Evolutionary conservation across 2,797 vertebrate genomes (phyloP).

Genomic region (Micropoecilia bifurca): DNA sequence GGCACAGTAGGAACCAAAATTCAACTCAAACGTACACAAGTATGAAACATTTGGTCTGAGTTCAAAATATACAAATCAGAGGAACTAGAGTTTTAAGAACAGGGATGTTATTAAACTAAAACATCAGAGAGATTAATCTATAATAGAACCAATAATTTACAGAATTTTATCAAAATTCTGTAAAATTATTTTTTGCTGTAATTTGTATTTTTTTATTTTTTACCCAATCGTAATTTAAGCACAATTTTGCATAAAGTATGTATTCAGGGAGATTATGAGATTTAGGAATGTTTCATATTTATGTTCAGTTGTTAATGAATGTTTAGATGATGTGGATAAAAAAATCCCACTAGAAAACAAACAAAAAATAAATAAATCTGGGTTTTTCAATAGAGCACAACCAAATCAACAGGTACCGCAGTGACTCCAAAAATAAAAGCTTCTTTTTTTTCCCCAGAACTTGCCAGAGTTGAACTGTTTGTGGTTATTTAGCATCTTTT

Average conservation of each 20-base stretch:
- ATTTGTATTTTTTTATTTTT: neutral
- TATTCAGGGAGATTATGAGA: neutral
- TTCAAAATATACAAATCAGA: neutral
- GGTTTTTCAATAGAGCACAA: neutral
- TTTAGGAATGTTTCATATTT: neutral
- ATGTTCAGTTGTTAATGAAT: neutral
- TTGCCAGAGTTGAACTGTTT: neutral
- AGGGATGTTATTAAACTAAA: neutral
- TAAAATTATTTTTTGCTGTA: neutral
- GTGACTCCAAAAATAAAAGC: neutral
- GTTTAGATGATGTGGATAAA: neutral
- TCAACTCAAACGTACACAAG: neutral
- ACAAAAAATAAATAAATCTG: neutral
- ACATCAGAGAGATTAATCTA: neutral
- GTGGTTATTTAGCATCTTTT: constrained; percentile 2
- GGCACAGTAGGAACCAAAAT: neutral
- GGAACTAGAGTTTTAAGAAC: neutral
- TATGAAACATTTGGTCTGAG: neutral
- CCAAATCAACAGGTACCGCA: neutral
- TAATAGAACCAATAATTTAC: too few relatives aligned
- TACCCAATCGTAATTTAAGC: neutral
- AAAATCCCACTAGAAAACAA: neutral
- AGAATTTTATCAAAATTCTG: too few relatives aligned
- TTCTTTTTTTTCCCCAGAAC: neutral
- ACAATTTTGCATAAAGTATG: neutral